Conservation (phyloP, 1,140 invertebrate genomes). For the Riptortus pedestris region DNA sequence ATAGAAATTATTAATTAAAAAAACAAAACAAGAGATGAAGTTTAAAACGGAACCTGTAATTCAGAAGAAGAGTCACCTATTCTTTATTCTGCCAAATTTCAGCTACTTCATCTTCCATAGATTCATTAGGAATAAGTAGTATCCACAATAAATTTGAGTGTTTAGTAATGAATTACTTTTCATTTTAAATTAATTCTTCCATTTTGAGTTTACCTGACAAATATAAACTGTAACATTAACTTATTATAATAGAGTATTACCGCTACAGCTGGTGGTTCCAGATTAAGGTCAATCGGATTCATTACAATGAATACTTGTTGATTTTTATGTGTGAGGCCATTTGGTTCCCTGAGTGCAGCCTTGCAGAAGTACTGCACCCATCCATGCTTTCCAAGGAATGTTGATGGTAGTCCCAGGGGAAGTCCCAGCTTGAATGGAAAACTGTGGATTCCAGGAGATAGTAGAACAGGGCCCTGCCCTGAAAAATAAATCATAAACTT, state of each 20-base stretch:
- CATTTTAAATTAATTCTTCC: no score
- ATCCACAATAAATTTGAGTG: no score
- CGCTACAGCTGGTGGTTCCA: constrained; percentile 75
- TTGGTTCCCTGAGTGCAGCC: constrained; percentile 76
- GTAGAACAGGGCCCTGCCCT: constrained; percentile 67
- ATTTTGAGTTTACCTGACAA: no score
- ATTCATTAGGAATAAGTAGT: no score
- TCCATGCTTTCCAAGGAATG: constrained; percentile 85
- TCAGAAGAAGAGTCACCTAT: no score
- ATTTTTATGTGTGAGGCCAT: constrained; percentile 85
- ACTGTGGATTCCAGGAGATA: constrained; percentile 90
- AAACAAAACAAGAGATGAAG: no score
- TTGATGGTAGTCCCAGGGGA: constrained; percentile 80
- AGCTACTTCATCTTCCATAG: no score
- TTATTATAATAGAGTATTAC: constrained; percentile 50
- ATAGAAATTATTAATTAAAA: no score
- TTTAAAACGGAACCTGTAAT: no score
- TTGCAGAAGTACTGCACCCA: constrained; percentile 95
- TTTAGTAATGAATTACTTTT: no score
- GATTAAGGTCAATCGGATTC: constrained; percentile 88
- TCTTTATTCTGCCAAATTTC: no score
- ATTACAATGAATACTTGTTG: constrained; percentile 94
- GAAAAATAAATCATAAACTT: constrained; percentile 30
- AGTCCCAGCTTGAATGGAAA: constrained; percentile 89
- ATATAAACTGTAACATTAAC: no score